Conservation (phyloP, 1,140 invertebrate species). For the Papilio glaucus region DNA sequence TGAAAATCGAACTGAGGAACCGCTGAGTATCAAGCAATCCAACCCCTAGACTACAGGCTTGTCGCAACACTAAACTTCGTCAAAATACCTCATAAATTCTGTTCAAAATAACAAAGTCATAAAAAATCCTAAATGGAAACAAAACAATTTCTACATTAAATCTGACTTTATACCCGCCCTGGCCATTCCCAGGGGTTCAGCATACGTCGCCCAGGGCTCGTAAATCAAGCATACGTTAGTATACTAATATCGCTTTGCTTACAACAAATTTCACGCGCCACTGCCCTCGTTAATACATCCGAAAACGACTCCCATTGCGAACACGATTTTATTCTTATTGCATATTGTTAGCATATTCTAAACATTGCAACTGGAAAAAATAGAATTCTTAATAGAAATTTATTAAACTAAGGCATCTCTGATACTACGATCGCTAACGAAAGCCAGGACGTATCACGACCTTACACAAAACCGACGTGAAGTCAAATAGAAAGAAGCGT, state of each 20-base stretch:
- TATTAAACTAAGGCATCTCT: too few species aligned
- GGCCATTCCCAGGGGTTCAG: not conserved
- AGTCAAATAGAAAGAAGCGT: too few species aligned
- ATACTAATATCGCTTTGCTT: conserved; percentile 58
- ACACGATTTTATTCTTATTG: conserved; percentile 38
- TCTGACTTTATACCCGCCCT: not conserved
- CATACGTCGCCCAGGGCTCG: conserved; percentile 32
- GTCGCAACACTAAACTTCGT: not conserved
- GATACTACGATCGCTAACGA: too few species aligned
- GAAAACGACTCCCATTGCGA: conserved; percentile 48
- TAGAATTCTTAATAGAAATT: too few species aligned
- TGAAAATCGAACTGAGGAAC: not conserved
- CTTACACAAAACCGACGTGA: too few species aligned
- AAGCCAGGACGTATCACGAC: too few species aligned
- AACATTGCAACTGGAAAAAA: too few species aligned
- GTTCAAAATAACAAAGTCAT: not conserved
- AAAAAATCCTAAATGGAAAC: not conserved
- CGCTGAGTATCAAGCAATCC: not conserved
- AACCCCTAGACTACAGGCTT: not conserved
- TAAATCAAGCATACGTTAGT: conserved; percentile 53
- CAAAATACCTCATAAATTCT: not conserved
- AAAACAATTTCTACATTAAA: conserved; percentile 1
- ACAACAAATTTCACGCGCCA: conserved; percentile 66
- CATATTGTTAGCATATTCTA: too few species aligned
- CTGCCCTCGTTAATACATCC: conserved; percentile 53